These are phyloP conservation scores for Ips typographus DNA, from an alignment of 1,140 invertebrate species.

Conservation along the genomic window DNA sequence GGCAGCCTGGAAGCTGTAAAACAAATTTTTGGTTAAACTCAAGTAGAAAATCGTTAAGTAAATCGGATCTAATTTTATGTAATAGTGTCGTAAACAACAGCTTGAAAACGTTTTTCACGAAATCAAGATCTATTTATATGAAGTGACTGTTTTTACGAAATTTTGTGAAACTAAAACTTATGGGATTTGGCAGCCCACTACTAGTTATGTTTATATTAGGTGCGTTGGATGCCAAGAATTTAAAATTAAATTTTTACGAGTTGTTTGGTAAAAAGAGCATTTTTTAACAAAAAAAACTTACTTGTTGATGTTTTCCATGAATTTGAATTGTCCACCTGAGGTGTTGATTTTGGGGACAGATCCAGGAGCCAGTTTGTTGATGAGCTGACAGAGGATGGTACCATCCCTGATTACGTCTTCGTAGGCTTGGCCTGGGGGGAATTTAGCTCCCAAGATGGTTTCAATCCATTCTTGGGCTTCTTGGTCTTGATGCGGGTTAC, in stretches of 20 bases:
- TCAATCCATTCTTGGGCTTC: slow-evolving; percentile 93
- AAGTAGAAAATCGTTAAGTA: slow-evolving; percentile 37
- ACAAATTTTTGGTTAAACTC: not conserved
- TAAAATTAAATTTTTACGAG: not conserved
- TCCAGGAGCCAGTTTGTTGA: slow-evolving; percentile 85
- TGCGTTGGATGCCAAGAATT: not conserved
- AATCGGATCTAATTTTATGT: not conserved
- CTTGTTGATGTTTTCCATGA: slow-evolving; percentile 95
- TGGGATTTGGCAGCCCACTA: slow-evolving; percentile 8
- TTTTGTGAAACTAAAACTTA: slow-evolving; percentile 13
- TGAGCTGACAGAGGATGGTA: slow-evolving; percentile 84
- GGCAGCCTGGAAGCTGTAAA: slow-evolving; percentile 82
- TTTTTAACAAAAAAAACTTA: slow-evolving; percentile 51
- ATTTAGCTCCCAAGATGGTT: slow-evolving; percentile 78
- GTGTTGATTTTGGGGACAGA: slow-evolving; percentile 83
- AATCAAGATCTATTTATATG: not conserved
- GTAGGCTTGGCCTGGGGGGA: slow-evolving; percentile 71
- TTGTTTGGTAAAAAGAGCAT: not conserved
- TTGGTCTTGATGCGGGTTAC: slow-evolving; percentile 83
- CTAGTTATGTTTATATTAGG: slow-evolving; percentile 4
- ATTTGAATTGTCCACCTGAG: slow-evolving; percentile 87
- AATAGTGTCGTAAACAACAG: not conserved
- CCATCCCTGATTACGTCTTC: slow-evolving; percentile 88
- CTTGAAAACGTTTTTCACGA: not conserved
- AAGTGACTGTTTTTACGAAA: not conserved